Evolutionary conservation across 2,797 vertebrate species (phyloP).

Genomic region (Cyclopterus lumpus): DNA sequence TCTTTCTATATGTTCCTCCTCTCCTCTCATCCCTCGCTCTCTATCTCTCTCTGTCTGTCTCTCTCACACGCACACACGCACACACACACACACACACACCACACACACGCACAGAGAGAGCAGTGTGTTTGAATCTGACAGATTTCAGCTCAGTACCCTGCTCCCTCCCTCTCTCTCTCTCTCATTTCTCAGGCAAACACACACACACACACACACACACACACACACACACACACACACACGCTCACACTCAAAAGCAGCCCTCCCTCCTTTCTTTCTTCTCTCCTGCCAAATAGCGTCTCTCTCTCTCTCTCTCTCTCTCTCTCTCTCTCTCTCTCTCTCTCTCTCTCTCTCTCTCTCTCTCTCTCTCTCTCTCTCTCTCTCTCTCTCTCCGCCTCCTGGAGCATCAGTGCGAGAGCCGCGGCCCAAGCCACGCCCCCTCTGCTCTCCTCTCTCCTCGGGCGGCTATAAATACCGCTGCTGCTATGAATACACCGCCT

Average conservation of each 20-base stretch:
- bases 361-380: slow-evolving; percentile 50
- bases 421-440: slow-evolving; percentile 76
- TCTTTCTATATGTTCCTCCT: slow-evolving; percentile 60
- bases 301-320: slow-evolving; percentile 48
- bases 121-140: slow-evolving; percentile 84
- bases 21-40: slow-evolving; percentile 61
- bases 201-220: slow-evolving; percentile 57
- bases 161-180: slow-evolving; percentile 51
- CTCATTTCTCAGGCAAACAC: slow-evolving; percentile 62
- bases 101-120: slow-evolving; percentile 46
- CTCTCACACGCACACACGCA: slow-evolving; percentile 32
- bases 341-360: slow-evolving; percentile 59
- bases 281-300: slow-evolving; percentile 69
- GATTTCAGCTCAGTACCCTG: slow-evolving; percentile 80
- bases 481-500: slow-evolving; percentile 87
- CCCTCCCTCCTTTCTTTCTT: slow-evolving; percentile 49
- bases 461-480: slow-evolving; percentile 87
- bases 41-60: slow-evolving; percentile 34
- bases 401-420: slow-evolving; percentile 72
- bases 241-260: slow-evolving; percentile 77
- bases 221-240: no score
- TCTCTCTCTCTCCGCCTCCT: slow-evolving; percentile 59
- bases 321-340: slow-evolving; percentile 46
- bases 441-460: slow-evolving; percentile 76
- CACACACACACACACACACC: slow-evolving; percentile 33